These are phyloP conservation scores for Petrocephalus sullivani DNA, from an alignment of 2,797 vertebrate genomes.

Conservation along the genomic window DNA sequence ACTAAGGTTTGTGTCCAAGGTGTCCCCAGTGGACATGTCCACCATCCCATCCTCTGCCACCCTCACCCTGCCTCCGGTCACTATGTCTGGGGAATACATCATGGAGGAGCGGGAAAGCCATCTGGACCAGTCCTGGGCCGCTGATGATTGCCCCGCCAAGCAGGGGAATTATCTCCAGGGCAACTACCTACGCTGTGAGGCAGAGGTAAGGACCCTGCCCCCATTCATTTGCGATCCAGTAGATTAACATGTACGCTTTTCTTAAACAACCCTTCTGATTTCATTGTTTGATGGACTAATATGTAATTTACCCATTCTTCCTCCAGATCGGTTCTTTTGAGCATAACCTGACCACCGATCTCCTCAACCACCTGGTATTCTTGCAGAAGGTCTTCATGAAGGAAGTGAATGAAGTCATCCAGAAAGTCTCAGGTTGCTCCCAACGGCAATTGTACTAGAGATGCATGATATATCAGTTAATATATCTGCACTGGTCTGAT, in stretches of 20 bases:
- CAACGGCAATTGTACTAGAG: not conserved
- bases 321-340: constrained; percentile 93
- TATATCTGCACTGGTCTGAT: not conserved
- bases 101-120: constrained; percentile 95
- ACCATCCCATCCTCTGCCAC: constrained; percentile 91
- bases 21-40: constrained; percentile 91
- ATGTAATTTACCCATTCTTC: not conserved
- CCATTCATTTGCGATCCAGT: not conserved
- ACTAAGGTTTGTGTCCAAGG: constrained; percentile 93
- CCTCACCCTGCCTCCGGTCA: constrained; percentile 92
- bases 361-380: constrained; percentile 96
- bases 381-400: constrained; percentile 99
- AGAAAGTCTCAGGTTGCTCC: constrained; percentile 89
- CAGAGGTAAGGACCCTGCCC: constrained; percentile 67
- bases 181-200: constrained; percentile 93
- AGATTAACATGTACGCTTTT: not conserved
- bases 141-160: constrained; percentile 83
- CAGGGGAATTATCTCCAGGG: constrained; percentile 86
- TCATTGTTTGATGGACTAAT: not conserved
- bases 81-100: constrained; percentile 97
- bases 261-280: not conserved
- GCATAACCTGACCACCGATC: constrained; percentile 95
- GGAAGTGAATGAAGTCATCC: constrained; percentile 98
- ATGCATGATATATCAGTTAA: not conserved
- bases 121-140: constrained; percentile 83